Base-by-base conservation (phyloP, 1,140 invertebrate species). In the Drosophila repletoides region DNA sequence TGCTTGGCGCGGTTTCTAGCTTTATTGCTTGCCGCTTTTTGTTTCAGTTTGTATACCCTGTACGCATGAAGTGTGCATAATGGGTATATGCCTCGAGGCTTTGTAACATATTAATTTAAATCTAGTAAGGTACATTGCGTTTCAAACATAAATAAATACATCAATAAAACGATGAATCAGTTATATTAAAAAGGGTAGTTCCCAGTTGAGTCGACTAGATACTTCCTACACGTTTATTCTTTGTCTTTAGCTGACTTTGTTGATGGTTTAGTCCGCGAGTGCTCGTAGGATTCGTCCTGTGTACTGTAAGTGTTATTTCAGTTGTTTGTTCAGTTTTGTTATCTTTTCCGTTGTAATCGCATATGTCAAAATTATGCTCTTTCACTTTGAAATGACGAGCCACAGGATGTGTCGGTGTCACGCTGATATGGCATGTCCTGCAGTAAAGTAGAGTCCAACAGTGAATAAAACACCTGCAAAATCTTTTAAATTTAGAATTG, bases 351-450 rank as follows among this genome's bases (percentile, higher is more conserved):
- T 71, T 63, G 79, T 84, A 83, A 84, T 83, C 77, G 79, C 80
- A 84, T 84, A 84, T 67, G 80, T 84, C 79, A 84, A 73, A 84
- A 84, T 84, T 84, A 86, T 84, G 79, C 65, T 79, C 79, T 63
- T 86, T 63, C 61, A 61, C 56, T 67, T 56, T 67, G 79, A 75
- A 71, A 79, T 74, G 79, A 79, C 76, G 66, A 71, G 61, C 60
- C 76, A 63, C 65, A 41, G 58, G 51, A 66, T 73, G 45, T 72
- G 66, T 75, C 38, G 36, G 26, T 73, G 70, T 73, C 70, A 73
- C 64, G 56, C 56, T 68, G 64, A 72, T 64, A 68, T 49, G 17
- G 43, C 69, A 68, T 53, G 41, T 48, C 49, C 58, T 52, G 45
- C 36, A 33, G 1, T 10, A 10, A 7, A 6, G 10, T 7, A 24